These are phyloP conservation scores for Julus scanicus DNA, from an alignment of 2,888 invertebrate species.

Conservation along the genomic window DNA sequence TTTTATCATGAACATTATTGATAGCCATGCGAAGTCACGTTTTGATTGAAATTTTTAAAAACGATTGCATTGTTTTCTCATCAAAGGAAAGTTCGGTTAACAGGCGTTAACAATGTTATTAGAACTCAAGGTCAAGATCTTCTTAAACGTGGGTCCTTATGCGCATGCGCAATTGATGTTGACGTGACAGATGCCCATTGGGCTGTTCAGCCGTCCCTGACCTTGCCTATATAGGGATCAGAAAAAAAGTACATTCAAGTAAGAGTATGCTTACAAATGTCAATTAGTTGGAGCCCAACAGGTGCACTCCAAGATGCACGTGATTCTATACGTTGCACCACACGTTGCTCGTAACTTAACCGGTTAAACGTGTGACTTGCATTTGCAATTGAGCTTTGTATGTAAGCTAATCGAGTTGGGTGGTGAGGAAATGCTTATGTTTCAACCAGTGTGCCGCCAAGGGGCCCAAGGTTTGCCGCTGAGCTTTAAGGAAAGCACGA, in stretches of 20 bases:
- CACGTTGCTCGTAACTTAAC: not conserved
- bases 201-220: not conserved
- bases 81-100: too few species aligned
- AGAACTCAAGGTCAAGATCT: constrained; percentile 14
- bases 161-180: too few species aligned
- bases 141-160: not conserved
- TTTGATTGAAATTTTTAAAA: too few species aligned
- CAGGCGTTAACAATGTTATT: too few species aligned
- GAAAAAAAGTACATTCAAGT: not conserved
- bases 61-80: too few species aligned
- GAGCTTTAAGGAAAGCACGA: too few species aligned
- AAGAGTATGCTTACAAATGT: not conserved
- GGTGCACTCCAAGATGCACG: not conserved
- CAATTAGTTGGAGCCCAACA: not conserved
- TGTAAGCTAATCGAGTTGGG: too few species aligned
- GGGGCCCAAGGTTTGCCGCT: too few species aligned
- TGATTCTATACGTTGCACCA: not conserved
- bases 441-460: too few species aligned
- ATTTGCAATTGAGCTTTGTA: not conserved
- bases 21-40: too few species aligned
- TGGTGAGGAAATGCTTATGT: too few species aligned
- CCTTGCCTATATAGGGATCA: not conserved
- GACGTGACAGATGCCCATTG: constrained; percentile 5
- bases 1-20: too few species aligned
- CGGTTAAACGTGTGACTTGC: constrained; percentile 26